Conservation (phyloP, 37 sponge, comb jelly and placozoan species). For the Eunapius fragilis region DNA sequence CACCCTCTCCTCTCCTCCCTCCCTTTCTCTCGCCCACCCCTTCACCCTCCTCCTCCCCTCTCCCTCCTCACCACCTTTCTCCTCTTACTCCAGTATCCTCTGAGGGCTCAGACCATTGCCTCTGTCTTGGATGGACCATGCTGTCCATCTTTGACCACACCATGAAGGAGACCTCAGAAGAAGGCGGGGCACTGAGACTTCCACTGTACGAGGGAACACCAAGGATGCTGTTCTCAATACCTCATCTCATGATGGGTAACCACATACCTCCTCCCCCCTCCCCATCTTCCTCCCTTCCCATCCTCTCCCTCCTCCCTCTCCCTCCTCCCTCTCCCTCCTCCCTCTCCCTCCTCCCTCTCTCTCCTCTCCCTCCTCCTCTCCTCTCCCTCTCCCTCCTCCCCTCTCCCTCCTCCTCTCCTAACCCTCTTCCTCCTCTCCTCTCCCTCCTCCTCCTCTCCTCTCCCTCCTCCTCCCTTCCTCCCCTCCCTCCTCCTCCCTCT, state of each 20-base stretch:
- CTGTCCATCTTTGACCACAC: conserved; percentile 6
- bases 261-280: too few species aligned
- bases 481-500: not conserved
- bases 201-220: conserved; percentile 66
- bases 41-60: too few species aligned
- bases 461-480: too few species aligned
- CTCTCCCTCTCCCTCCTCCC: not conserved
- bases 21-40: too few species aligned
- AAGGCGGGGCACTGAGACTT: conserved; percentile 10
- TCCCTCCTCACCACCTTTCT: too few species aligned
- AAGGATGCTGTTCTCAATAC: conserved; percentile 45
- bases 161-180: not conserved
- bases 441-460: too few species aligned
- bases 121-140: conserved; percentile 45
- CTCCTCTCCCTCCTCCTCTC: not conserved
- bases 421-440: too few species aligned
- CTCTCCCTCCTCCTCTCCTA: too few species aligned
- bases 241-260: conserved; percentile 11
- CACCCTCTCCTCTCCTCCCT: too few species aligned
- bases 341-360: not conserved
- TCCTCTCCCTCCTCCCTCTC: too few species aligned
- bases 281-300: too few species aligned
- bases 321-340: too few species aligned
- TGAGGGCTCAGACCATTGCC: not conserved
- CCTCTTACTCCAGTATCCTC: not conserved